Conservation (phyloP, 2,888 invertebrate species). For the Melinaea marsaeus region DNA sequence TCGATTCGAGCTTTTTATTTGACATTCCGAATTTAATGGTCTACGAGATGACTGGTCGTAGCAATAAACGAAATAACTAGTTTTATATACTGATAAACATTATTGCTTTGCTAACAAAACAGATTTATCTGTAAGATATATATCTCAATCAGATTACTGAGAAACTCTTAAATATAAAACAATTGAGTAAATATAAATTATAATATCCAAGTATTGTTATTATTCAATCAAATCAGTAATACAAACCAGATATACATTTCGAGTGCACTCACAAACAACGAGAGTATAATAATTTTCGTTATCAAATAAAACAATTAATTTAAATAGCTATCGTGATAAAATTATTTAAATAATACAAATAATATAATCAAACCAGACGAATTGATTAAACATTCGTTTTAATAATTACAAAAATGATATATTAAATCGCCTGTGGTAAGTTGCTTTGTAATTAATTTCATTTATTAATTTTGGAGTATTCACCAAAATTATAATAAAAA, state of each 20-base stretch:
- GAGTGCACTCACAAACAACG: too few species aligned
- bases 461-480: too few species aligned
- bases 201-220: too few species aligned
- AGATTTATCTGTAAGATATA: constrained; percentile 14
- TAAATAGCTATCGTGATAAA: constrained; percentile 13
- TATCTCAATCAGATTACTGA: neutral
- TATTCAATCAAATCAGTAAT: too few species aligned
- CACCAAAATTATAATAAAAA: too few species aligned
- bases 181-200: too few species aligned
- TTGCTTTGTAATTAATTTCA: constrained; percentile 1
- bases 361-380: constrained; percentile 13
- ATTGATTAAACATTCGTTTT: constrained; percentile 14
- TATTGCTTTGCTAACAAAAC: constrained; percentile 40
- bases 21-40: constrained; percentile 74
- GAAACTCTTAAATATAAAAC: too few species aligned
- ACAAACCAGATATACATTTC: too few species aligned
- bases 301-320: constrained; percentile 14
- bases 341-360: constrained; percentile 14
- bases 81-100: constrained; percentile 70
- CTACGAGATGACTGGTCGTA: constrained; percentile 68
- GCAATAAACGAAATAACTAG: constrained; percentile 74
- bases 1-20: constrained; percentile 73
- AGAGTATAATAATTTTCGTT: constrained; percentile 9
- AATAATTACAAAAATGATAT: constrained; percentile 13
- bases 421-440: constrained; percentile 8